Evolutionary conservation across 2,888 invertebrate species (phyloP).

Genomic region (Pedicia rivosa): DNA sequence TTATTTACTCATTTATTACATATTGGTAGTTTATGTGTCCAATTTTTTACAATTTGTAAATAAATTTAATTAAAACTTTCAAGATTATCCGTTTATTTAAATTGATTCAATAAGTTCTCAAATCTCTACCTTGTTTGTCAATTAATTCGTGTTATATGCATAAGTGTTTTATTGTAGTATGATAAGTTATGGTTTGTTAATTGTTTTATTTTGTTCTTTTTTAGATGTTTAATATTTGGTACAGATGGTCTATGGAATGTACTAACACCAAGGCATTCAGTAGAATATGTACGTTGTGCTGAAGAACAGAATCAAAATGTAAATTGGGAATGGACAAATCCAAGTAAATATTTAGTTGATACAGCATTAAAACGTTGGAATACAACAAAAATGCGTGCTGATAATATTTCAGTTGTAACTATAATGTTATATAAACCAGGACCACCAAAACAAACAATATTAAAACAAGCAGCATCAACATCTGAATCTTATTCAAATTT

Average conservation of each 20-base stretch:
- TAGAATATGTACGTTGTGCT: constrained; percentile 66
- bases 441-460: constrained; percentile 37
- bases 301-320: constrained; percentile 59
- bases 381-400: constrained; percentile 73
- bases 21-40: no score
- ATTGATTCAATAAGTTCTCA: no score
- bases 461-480: no score
- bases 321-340: constrained; percentile 60
- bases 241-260: constrained; percentile 98
- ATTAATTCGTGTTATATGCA: no score
- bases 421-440: constrained; percentile 83
- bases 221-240: constrained; percentile 86
- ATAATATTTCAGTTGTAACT: constrained; percentile 87
- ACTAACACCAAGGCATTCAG: constrained; percentile 68
- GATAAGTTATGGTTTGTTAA: background rate
- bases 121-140: no score
- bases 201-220: constrained; percentile 14
- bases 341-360: constrained; percentile 77
- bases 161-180: no score
- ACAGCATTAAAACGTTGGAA: constrained; percentile 72
- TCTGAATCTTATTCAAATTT: background rate
- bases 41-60: no score
- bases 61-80: no score
- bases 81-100: no score
- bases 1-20: no score